A percentile compares a stretch with the other conserved stretches of the same genome.
phyloP scores from a whole-genome alignment of 2,888 invertebrate genomes.

The Labia minor region DNA sequence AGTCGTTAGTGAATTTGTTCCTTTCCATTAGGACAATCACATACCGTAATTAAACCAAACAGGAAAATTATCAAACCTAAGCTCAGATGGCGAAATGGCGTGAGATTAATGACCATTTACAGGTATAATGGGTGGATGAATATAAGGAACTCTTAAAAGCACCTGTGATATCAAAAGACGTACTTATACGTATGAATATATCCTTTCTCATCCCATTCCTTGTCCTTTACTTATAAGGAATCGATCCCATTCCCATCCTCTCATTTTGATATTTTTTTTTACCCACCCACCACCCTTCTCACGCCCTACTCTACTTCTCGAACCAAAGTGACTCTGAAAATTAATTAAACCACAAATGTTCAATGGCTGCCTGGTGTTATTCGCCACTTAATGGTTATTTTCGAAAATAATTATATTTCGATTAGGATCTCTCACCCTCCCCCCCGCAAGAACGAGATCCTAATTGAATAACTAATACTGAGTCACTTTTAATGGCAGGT shows the following conservation, averaged over 20 bases:
- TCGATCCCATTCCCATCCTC: background rate
- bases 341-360: background rate
- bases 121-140: background rate
- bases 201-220: background rate
- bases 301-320: too few relatives aligned
- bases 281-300: too few relatives aligned
- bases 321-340: background rate
- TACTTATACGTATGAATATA: background rate
- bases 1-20: conserved; percentile 13
- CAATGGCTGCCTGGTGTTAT: background rate
- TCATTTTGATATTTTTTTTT: background rate
- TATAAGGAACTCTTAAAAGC: background rate
- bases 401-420: conserved; percentile 8
- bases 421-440: background rate
- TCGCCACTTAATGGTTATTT: conserved; percentile 8
- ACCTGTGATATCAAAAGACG: background rate
- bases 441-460: conserved; percentile 1
- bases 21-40: background rate
- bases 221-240: background rate
- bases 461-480: conserved; percentile 13
- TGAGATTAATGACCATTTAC: background rate
- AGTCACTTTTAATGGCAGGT: conserved; percentile 8
- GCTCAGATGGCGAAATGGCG: background rate
- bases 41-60: background rate
- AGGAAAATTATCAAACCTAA: background rate